Evolutionary conservation across 1,140 invertebrate species (phyloP), one percentile per base, ranked within the genome.

Genomic region (Centruroides vittatus): DNA sequence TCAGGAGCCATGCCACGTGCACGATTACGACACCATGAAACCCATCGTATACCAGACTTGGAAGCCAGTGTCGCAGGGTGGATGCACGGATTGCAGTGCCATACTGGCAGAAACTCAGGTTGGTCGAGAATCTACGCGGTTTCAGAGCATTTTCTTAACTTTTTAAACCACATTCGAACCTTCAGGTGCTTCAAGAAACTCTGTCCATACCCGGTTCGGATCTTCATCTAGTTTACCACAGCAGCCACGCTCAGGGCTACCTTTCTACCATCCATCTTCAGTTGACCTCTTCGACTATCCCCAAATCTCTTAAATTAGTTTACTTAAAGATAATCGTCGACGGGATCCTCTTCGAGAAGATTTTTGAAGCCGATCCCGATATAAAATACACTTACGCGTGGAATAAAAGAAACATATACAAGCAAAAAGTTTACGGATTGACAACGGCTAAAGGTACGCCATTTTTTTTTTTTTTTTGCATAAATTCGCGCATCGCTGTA

Each of bases 381-480:
- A 77, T 99, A 41, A 91, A 86, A 51, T 93, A 96, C 73, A 91
- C 89, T 0, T 98, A 94, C 72, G 88, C 92, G 1, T 98, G 95
- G 95, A 93, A 95, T 73, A 93, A 96, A 72, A 78, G 89, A 58
- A 98, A 98, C 74, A 92, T 95, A 35, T 98, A 97, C 74, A 89
- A 93, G 70, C 93, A 98, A 75, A 95, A 96, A 76, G 93, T 98
- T 0, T 78, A 76, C 65, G 78, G 77, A 13, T 73, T 78, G 46
- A 73, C 76, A 0, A 73, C 69, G 49, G 77, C 74, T 12, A 73
- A 69, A 69, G 73, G 75, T 76, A 68, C 65, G 62, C 51, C n/a
- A 59, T 35, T 48, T 11, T 23, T 9, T 7, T 53, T 53, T 23
- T 2, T 34, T 7, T 53, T 53, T 23, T 2, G 0, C 23, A 23